Conservation (phyloP, 2,888 invertebrate species). For the Brachyptera risi region DNA sequence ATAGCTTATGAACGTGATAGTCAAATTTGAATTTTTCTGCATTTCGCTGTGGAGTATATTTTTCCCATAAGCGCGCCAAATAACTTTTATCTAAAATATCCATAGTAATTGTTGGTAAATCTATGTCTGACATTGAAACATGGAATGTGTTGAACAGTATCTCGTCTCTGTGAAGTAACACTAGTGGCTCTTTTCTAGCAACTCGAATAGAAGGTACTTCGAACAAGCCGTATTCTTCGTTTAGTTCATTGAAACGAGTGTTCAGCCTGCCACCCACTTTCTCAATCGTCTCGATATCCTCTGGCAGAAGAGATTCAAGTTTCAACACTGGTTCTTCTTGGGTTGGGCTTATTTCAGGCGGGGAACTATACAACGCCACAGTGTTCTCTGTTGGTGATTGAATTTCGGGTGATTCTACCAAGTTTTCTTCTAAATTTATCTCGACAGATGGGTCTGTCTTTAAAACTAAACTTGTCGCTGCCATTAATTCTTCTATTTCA, state of each 20-base stretch:
- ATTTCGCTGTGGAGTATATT: not conserved
- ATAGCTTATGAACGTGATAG: not conserved
- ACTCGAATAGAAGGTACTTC: not conserved
- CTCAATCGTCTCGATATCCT: not conserved
- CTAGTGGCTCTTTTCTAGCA: constrained; percentile 1
- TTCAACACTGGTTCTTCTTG: too few relatives aligned
- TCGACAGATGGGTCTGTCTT: not conserved
- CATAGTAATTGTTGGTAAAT: not conserved
- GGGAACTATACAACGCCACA: too few relatives aligned
- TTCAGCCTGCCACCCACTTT: too few relatives aligned
- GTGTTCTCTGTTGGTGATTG: too few relatives aligned
- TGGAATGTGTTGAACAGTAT: not conserved
- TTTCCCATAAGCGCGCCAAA: not conserved
- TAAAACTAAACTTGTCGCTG: not conserved
- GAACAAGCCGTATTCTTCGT: not conserved
- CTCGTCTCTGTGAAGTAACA: not conserved
- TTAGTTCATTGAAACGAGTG: not conserved
- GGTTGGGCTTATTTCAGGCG: too few relatives aligned
- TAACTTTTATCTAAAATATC: not conserved
- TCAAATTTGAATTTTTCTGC: not conserved
- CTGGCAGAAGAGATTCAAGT: too few relatives aligned
- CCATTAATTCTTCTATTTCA: not conserved
- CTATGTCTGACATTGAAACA: not conserved
- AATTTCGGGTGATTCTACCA: too few relatives aligned
- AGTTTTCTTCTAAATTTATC: too few relatives aligned